Base-by-base conservation (phyloP, 1,140 invertebrate species). In the Drosophila arawakana region DNA sequence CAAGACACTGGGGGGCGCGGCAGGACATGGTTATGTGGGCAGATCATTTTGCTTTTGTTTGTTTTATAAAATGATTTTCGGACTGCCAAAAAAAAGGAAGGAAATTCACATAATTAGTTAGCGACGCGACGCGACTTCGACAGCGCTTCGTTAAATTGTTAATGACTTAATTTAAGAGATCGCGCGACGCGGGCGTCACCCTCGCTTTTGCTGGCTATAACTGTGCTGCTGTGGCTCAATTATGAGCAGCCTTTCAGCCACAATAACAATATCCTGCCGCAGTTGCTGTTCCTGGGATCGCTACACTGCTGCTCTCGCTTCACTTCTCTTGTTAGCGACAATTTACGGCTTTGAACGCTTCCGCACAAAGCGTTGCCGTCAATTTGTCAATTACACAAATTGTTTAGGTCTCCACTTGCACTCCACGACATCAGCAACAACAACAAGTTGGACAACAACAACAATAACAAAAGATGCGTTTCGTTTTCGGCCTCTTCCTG, bases 361-460 rank as follows among this genome's bases (percentile, higher is more conserved):
- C 84, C 84, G 84, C 84, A 89, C 84, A 89, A 89, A 78, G 84
- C 85, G 78, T 58, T 65, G 84, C 86, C 89, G 90, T 90, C 90
- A 91, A 91, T 91, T 91, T 91, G 90, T 91, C 90, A 91, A 91
- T 91, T 91, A 91, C 81, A 89, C 86, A 91, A 91, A 91, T 89
- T 89, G 85, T 89, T 89, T 83, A 74, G 66, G 58, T 88, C 72
- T 52, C 54, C 59, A 18, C 75, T 73, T 58, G 44, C 49, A 52
- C 67, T 41, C 39, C 65, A 72, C 61, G 65, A 69, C 50, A 72
- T 50, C 67, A 65, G 11, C 47, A 44, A 43, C 54, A 73, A 52
- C 59, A 57, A 41, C 54, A 21, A 21, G n/a, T 30, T 49, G 3
- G 25, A 25, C 54, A 21, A 25, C n/a, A n/a, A n/a, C 55, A 58